These are phyloP conservation scores for Papilio aristodemus DNA, from an alignment of 1,140 invertebrate species.

Conservation along the genomic window DNA sequence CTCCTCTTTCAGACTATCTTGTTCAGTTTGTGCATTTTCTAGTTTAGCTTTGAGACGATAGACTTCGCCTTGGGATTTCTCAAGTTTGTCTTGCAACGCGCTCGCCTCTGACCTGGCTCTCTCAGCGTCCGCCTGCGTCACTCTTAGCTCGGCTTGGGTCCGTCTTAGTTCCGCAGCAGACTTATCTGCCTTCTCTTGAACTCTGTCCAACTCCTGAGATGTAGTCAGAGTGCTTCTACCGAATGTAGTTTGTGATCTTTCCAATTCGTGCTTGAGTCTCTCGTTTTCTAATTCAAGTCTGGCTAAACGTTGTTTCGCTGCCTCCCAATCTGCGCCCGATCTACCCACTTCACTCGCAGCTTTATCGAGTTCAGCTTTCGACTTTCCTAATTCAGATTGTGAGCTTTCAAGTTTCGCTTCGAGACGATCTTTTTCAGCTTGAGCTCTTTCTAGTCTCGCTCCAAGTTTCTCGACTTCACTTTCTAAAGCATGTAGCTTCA, in stretches of 20 bases:
- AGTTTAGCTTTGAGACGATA: slow-evolving; percentile 95
- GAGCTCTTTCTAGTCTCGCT: slow-evolving; percentile 91
- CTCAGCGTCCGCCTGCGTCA: slow-evolving; percentile 92
- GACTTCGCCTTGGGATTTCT: slow-evolving; percentile 96
- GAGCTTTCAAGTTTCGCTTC: slow-evolving; percentile 95
- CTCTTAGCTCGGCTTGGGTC: slow-evolving; percentile 91
- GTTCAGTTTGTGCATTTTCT: slow-evolving; percentile 96
- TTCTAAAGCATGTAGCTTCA: slow-evolving; percentile 94
- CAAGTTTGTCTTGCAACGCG: slow-evolving; percentile 93
- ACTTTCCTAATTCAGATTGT: slow-evolving; percentile 95
- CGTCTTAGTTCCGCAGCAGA: slow-evolving; percentile 90
- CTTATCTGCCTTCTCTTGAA: slow-evolving; percentile 94
- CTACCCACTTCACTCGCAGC: slow-evolving; percentile 93
- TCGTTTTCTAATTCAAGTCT: slow-evolving; percentile 95
- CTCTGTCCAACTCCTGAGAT: slow-evolving; percentile 89
- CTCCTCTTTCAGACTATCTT: slow-evolving; percentile 94
- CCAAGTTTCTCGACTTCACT: slow-evolving; percentile 95
- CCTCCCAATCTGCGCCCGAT: slow-evolving; percentile 93
- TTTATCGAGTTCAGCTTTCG: slow-evolving; percentile 95
- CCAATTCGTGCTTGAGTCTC: slow-evolving; percentile 90
- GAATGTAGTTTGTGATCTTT: slow-evolving; percentile 90
- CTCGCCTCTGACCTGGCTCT: slow-evolving; percentile 90
- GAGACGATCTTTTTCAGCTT: slow-evolving; percentile 93
- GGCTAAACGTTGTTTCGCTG: slow-evolving; percentile 91
- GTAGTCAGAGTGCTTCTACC: slow-evolving; percentile 88